phyloP scores from a whole-genome alignment of 2,888 invertebrate genomes.

The Callinectes sapidus region DNA sequence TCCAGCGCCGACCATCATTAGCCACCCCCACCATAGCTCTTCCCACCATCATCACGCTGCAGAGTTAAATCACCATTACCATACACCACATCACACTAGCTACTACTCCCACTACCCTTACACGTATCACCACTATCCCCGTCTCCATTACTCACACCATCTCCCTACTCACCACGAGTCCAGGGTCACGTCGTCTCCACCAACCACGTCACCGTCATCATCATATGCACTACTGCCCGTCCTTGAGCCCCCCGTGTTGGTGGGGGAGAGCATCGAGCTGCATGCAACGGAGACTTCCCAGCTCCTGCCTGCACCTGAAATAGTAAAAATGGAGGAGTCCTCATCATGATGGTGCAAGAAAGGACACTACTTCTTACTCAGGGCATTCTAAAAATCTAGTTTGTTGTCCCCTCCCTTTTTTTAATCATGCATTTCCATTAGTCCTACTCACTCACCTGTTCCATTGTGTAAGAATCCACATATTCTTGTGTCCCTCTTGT shows the following conservation, averaged over 20 bases:
- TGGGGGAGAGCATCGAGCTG: conserved; percentile 59
- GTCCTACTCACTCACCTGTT: conserved; percentile 22
- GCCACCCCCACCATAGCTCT: conserved; percentile 45
- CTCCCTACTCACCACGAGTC: conserved; percentile 38
- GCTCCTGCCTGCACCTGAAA: conserved; percentile 57
- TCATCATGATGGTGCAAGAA: conserved; percentile 69
- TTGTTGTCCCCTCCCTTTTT: conserved; percentile 1
- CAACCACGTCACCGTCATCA: conserved; percentile 53
- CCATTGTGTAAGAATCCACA: not conserved
- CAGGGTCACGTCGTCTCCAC: conserved; percentile 27
- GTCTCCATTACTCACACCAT: conserved; percentile 28
- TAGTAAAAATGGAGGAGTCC: conserved; percentile 68
- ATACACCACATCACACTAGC: not conserved
- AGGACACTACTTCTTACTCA: conserved; percentile 61
- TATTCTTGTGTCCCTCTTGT: not conserved
- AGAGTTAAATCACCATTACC: conserved; percentile 46
- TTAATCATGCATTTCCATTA: not conserved
- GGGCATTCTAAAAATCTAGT: conserved; percentile 55
- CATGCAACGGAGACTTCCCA: conserved; percentile 51
- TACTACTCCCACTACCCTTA: conserved; percentile 4
- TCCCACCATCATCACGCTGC: conserved; percentile 50
- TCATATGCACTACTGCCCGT: conserved; percentile 59
- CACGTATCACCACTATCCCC: conserved; percentile 47
- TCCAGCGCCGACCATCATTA: conserved; percentile 53
- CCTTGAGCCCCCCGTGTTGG: conserved; percentile 55